Conservation (phyloP, 2,113 vertebrate species). For the Cromileptes altivelis region DNA sequence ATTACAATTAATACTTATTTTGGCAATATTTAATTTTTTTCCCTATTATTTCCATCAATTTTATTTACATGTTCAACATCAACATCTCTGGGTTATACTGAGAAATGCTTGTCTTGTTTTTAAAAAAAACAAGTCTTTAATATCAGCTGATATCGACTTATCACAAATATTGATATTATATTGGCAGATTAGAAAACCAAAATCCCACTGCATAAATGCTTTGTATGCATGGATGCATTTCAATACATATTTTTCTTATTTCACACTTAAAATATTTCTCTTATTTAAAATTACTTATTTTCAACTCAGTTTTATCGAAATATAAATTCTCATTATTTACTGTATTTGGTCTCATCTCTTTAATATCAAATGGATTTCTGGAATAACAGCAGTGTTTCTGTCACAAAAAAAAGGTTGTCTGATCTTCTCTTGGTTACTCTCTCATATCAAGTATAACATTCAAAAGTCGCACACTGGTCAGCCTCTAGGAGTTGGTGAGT, state of each 20-base stretch:
- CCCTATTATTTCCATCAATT: not conserved
- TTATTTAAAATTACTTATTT: no score
- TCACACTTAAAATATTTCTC: no score
- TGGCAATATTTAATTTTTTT: not conserved
- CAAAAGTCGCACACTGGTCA: not conserved
- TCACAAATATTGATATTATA: constrained; percentile 3
- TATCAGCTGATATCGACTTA: not conserved
- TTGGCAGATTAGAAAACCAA: not conserved
- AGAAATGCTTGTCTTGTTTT: no score
- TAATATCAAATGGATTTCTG: not conserved
- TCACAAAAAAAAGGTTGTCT: not conserved
- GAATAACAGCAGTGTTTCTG: not conserved
- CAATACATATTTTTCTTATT: no score
- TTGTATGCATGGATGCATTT: not conserved
- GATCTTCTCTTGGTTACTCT: not conserved
- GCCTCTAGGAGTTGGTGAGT: not conserved
- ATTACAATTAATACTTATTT: not conserved
- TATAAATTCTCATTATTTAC: no score
- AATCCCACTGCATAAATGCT: not conserved
- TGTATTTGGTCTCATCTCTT: no score
- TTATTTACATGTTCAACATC: not conserved
- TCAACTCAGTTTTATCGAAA: no score
- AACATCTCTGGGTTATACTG: not conserved
- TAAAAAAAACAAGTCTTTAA: not conserved
- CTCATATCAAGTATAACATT: not conserved